Evolutionary conservation across 2,888 invertebrate species (phyloP), one percentile per base, ranked within the genome.

Genomic region (Leptura quadrifasciata): DNA sequence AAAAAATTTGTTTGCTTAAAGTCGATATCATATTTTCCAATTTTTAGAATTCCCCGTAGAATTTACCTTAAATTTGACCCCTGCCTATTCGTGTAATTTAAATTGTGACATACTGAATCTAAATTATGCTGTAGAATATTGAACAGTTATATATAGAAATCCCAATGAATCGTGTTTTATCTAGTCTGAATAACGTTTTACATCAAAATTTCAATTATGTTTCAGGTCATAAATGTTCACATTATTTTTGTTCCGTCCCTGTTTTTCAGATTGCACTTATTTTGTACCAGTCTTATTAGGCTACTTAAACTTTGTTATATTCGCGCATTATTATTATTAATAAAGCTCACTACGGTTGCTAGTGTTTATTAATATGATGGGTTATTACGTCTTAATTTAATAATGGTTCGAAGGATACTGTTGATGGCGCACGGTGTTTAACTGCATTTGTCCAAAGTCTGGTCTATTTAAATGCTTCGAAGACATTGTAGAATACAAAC

Each of bases 341-440:
- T 17, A 39, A 70, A 21, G 60, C 27, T 68, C 55, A 57, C 31
- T 47, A 27, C 60, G 27, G 20, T 65, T 10, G 18, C 55, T 57
- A n/a, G 65, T 68, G 68, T 57, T 18, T 68, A 68, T 68, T 68
- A 68, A 55, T 68, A 57, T 17, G 54, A 57, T 57, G 54, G 54
- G 27, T 31, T 68, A 57, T 47, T 68, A 57, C 31, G 57, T 35
- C 57, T 68, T 68, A 68, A 68, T 68, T 68, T 57, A 57, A 68
- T 68, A 55, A 57, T 55, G 68, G 47, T 20, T 65, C 10, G 20
- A 24, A 65, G 47, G 65, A 54, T 65, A 47, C 10, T 31, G 60
- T 31, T 61, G n/a, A 31, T 17, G 17, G 31, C 31, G 17, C 17
- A 5, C 47, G 15, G 47, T n/a, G n/a, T 15, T 3, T 47, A 47